Evolutionary conservation across 2,797 vertebrate genomes (phyloP).

Genomic region (Cynodonichthys magdalenae): DNA sequence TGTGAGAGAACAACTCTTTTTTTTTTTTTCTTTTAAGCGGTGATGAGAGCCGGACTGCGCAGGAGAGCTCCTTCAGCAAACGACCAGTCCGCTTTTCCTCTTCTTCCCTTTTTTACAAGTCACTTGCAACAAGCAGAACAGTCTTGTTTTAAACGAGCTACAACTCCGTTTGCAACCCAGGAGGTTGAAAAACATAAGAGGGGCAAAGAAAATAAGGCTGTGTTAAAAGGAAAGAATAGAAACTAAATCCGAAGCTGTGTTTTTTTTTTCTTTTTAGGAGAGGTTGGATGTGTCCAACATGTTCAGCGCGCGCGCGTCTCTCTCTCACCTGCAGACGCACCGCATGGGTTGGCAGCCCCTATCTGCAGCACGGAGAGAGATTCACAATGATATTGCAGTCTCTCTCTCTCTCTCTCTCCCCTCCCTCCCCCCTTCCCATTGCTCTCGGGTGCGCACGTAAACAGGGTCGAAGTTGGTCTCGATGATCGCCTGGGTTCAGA

Average conservation of each 20-base stretch:
- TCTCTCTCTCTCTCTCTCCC: constrained; percentile 69
- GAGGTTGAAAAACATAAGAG: background rate
- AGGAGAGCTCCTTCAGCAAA: constrained; percentile 48
- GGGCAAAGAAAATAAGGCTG: constrained; percentile 1
- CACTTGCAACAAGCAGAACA: constrained; percentile 56
- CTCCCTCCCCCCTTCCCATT: constrained; percentile 42
- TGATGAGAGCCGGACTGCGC: constrained; percentile 26
- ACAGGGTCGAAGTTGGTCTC: constrained; percentile 88
- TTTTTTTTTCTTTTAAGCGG: constrained; percentile 5
- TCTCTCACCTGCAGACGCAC: constrained; percentile 91
- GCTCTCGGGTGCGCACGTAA: constrained; percentile 84
- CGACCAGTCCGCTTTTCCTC: constrained; percentile 50
- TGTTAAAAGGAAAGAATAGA: constrained; percentile 8
- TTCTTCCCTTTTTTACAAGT: constrained; percentile 48
- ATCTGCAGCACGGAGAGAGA: constrained; percentile 94
- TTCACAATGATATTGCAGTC: constrained; percentile 96
- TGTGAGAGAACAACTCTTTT: constrained; percentile 66
- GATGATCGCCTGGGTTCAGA: constrained; percentile 81
- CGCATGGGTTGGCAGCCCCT: constrained; percentile 89
- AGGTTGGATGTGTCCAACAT: constrained; percentile 66
- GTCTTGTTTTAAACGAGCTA: constrained; percentile 27
- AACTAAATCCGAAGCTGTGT: constrained; percentile 66
- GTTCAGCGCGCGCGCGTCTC: constrained; percentile 77
- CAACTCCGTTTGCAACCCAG: constrained; percentile 46
- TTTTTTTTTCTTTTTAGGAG: constrained; percentile 15